Evolutionary conservation across 2,797 vertebrate genomes (phyloP).

Genomic region (Melanotaenia pygmaea): DNA sequence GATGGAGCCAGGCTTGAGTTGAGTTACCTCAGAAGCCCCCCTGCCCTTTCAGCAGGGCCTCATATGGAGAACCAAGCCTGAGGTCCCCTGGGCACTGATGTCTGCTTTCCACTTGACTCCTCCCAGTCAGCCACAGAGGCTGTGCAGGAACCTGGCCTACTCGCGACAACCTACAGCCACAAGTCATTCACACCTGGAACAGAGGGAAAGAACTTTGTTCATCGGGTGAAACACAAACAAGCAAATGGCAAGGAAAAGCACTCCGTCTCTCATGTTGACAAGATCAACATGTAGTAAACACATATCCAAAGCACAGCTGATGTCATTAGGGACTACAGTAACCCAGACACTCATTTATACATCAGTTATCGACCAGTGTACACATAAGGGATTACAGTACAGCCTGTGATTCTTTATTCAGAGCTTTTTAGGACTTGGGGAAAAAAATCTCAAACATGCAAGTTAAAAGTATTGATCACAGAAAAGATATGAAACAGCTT

Average conservation of each 20-base stretch:
- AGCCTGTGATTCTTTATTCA: slow-evolving; percentile 37
- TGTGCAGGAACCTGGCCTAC: slow-evolving; percentile 76
- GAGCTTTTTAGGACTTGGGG: slow-evolving; percentile 16
- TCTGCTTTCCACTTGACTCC: slow-evolving; percentile 78
- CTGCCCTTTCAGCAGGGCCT: slow-evolving; percentile 85
- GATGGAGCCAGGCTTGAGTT: slow-evolving; percentile 36
- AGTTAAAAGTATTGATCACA: not conserved
- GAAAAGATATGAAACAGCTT: slow-evolving; percentile 27
- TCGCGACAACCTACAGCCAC: slow-evolving; percentile 78
- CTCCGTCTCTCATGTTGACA: slow-evolving; percentile 62
- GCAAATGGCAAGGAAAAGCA: slow-evolving; percentile 67
- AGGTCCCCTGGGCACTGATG: slow-evolving; percentile 80
- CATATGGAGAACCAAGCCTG: slow-evolving; percentile 82
- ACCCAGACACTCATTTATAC: slow-evolving; percentile 57
- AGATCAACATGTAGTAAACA: slow-evolving; percentile 55
- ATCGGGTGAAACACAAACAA: slow-evolving; percentile 57
- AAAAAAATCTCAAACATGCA: not conserved
- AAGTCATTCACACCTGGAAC: slow-evolving; percentile 83
- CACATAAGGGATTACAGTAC: slow-evolving; percentile 46
- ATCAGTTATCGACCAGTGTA: slow-evolving; percentile 49
- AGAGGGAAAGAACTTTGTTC: slow-evolving; percentile 71
- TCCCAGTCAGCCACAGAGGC: slow-evolving; percentile 79
- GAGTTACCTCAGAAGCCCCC: slow-evolving; percentile 84
- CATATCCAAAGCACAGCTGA: slow-evolving; percentile 52
- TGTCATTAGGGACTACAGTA: slow-evolving; percentile 61